A percentile compares a stretch with the other conserved stretches of the same genome.
Evolutionary conservation across 2,113 vertebrate genomes (phyloP).

Genomic region (Paralichthys olivaceus): DNA sequence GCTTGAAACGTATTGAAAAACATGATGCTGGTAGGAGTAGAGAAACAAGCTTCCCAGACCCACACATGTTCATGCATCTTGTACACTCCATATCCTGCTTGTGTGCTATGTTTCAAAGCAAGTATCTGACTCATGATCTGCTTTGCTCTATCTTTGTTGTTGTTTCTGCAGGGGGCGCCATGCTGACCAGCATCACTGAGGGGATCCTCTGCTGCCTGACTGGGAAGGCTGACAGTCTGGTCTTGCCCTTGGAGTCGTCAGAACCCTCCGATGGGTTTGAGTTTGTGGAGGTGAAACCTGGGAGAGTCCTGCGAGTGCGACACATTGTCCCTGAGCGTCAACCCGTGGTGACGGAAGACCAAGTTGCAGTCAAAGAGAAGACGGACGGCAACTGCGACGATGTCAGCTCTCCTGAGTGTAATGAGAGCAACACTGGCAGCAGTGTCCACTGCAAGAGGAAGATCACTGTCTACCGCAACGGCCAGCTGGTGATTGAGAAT

Average conservation of each 20-base stretch:
- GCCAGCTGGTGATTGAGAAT: conserved; percentile 95
- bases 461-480: conserved; percentile 94
- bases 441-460: conserved; percentile 91
- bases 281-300: conserved; percentile 96
- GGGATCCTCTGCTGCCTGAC: conserved; percentile 94
- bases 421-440: conserved; percentile 8
- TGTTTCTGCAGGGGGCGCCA: conserved; percentile 74
- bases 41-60: background rate
- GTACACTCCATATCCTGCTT: background rate
- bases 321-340: conserved; percentile 82
- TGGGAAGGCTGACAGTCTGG: conserved; percentile 87
- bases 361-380: conserved; percentile 46
- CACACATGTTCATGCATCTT: background rate
- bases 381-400: conserved; percentile 2
- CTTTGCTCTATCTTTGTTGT: conserved; percentile 32
- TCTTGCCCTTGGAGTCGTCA: conserved; percentile 88
- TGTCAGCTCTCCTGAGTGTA: conserved; percentile 4
- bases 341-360: conserved; percentile 48
- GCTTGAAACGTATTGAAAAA: background rate
- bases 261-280: conserved; percentile 90
- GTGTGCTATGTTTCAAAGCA: background rate
- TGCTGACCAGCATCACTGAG: conserved; percentile 93
- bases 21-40: background rate
- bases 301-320: conserved; percentile 89
- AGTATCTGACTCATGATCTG: conserved; percentile 7